Evolutionary conservation across 2,888 invertebrate species (phyloP).

Genomic region (Scelioninae gen. 2): DNA sequence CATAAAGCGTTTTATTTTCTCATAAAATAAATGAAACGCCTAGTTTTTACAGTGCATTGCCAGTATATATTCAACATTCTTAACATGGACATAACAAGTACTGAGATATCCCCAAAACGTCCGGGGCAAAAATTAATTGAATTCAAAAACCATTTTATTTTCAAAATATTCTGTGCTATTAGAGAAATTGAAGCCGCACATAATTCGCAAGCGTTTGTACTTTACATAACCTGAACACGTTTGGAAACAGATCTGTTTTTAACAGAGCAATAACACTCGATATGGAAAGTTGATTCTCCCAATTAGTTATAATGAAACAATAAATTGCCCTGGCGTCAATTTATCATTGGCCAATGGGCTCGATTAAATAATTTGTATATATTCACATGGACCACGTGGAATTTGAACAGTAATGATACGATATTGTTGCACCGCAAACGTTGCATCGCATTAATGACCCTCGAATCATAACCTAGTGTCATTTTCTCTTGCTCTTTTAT

Average conservation of each 20-base stretch:
- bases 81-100: too few species aligned
- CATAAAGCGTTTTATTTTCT: too few species aligned
- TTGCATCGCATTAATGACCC: conserved; percentile 9
- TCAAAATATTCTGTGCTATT: not conserved
- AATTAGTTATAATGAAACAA: conserved; percentile 48
- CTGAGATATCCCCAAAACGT: too few species aligned
- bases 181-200: not conserved
- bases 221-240: conserved; percentile 3
- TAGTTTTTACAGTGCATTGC: too few species aligned
- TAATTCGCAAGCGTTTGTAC: conserved; percentile 7
- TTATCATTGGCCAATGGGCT: conserved; percentile 18
- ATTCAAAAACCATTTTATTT: too few species aligned
- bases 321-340: conserved; percentile 27
- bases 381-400: conserved; percentile 36
- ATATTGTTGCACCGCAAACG: conserved; percentile 39
- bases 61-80: too few species aligned
- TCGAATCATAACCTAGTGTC: too few species aligned
- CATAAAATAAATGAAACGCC: too few species aligned
- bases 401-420: conserved; percentile 32
- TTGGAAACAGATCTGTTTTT: conserved; percentile 27
- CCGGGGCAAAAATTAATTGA: too few species aligned
- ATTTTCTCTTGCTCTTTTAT: not conserved
- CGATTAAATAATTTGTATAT: conserved; percentile 42
- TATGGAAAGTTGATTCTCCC: conserved; percentile 46
- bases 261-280: conserved; percentile 44